A percentile compares a stretch with the other conserved stretches of the same genome.
Conservation (phyloP, 2,888 invertebrate species). For the Erebia palarica region DNA sequence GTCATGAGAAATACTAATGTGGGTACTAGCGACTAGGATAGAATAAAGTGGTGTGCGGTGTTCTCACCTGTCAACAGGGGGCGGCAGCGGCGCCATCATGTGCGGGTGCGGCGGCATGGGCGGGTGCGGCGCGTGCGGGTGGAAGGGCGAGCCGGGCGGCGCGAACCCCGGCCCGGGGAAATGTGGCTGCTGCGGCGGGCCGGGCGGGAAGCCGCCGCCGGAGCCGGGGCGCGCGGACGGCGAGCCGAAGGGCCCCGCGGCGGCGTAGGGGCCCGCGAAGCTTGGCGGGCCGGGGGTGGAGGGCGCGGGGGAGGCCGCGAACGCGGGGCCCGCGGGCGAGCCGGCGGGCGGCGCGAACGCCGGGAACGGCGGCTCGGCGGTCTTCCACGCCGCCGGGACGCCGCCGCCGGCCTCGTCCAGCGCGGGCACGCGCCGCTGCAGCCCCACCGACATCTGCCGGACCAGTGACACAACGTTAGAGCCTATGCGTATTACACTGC, state of each 20-base stretch:
- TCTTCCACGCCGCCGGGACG: constrained; percentile 88
- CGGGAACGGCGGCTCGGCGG: constrained; percentile 86
- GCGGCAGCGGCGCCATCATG: constrained; percentile 84
- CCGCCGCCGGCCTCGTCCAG: constrained; percentile 75
- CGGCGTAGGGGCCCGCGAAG: constrained; percentile 86
- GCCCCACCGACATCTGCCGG: constrained; percentile 85
- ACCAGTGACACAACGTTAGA: neutral
- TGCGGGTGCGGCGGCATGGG: constrained; percentile 89
- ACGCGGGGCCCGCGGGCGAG: constrained; percentile 87
- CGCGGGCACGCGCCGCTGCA: constrained; percentile 89
- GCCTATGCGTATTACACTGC: too few species aligned
- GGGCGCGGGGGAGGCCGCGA: constrained; percentile 87
- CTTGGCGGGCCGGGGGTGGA: constrained; percentile 88
- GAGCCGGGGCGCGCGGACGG: constrained; percentile 88
- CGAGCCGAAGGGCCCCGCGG: constrained; percentile 85
- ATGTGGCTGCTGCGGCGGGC: constrained; percentile 85
- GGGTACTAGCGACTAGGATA: too few species aligned
- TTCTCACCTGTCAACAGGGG: constrained; percentile 90
- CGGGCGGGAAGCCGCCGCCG: constrained; percentile 92
- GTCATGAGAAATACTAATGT: too few species aligned
- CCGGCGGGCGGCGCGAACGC: constrained; percentile 90
- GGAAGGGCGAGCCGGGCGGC: constrained; percentile 90
- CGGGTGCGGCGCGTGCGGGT: constrained; percentile 93
- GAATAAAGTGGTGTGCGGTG: neutral
- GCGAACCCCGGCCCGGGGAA: constrained; percentile 88